Conservation (phyloP, 1,140 invertebrate species). For the Heliconius congener region DNA sequence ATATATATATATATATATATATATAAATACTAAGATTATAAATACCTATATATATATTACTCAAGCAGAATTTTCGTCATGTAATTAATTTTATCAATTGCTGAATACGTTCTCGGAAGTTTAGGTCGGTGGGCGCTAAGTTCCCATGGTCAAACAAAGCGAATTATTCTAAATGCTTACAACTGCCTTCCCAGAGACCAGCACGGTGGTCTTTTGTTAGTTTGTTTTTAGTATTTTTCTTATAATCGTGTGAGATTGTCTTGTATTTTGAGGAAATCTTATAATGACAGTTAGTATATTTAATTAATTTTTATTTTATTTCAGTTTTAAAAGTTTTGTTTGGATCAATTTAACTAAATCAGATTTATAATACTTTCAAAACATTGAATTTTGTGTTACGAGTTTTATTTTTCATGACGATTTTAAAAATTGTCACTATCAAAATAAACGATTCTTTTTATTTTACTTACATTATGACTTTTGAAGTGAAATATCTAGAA, state of each 20-base stretch:
- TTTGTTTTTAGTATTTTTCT: constrained; percentile 54
- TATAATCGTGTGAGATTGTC: constrained; percentile 49
- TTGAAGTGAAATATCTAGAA: too few species aligned
- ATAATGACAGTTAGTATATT: constrained; percentile 4
- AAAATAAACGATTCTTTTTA: too few species aligned
- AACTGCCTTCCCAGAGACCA: constrained; percentile 56
- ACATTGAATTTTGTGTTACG: background rate
- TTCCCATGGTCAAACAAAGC: constrained; percentile 43
- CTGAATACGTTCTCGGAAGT: constrained; percentile 37
- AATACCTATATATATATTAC: background rate
- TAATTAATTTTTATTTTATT: constrained; percentile 15
- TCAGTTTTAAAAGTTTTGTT: background rate
- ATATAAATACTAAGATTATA: background rate
- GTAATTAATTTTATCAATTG: constrained; percentile 40
- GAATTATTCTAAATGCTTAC: constrained; percentile 67
- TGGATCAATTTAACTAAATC: background rate
- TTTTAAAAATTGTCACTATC: too few species aligned
- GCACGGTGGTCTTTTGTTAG: constrained; percentile 44
- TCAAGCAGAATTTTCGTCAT: constrained; percentile 21
- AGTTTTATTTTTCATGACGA: background rate
- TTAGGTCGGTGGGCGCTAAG: constrained; percentile 30
- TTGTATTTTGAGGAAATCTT: constrained; percentile 34
- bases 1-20: background rate
- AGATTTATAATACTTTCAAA: background rate
- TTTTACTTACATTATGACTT: too few species aligned